phyloP scores from a whole-genome alignment of 2,797 vertebrate species.

The Lerista edwardsae region DNA sequence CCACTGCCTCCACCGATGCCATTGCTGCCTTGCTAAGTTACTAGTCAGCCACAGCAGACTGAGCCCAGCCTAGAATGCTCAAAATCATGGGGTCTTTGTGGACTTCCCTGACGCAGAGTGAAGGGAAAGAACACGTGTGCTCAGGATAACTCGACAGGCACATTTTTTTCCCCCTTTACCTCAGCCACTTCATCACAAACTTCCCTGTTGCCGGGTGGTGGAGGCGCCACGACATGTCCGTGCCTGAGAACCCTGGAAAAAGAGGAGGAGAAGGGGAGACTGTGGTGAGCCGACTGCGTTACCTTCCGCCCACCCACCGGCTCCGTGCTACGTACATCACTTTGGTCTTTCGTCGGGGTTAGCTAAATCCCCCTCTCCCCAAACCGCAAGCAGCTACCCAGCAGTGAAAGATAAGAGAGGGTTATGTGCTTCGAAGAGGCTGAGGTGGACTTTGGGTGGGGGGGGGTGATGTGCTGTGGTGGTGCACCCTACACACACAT shows the following conservation, averaged over 20 bases:
- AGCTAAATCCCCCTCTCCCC: constrained; percentile 63
- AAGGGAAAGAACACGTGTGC: not conserved
- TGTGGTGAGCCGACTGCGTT: constrained; percentile 35
- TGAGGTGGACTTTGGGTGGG: constrained; percentile 37
- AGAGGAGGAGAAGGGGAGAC: constrained; percentile 37
- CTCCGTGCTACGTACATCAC: constrained; percentile 17
- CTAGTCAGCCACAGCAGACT: not conserved
- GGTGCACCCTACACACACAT: constrained; percentile 29
- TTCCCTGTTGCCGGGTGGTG: not conserved
- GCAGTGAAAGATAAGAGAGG: constrained; percentile 55
- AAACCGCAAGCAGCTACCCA: constrained; percentile 66
- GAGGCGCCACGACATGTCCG: constrained; percentile 22
- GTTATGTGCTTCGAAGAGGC: constrained; percentile 24
- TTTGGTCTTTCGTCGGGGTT: constrained; percentile 37
- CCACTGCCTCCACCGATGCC: not conserved
- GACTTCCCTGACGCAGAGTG: not conserved
- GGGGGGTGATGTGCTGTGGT: constrained; percentile 44
- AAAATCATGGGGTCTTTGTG: not conserved
- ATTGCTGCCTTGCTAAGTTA: no score
- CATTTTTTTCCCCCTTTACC: not conserved
- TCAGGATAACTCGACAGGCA: not conserved
- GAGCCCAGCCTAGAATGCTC: not conserved
- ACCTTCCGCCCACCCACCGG: constrained; percentile 1
- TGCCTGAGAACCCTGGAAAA: constrained; percentile 18
- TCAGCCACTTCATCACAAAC: not conserved